Conservation (phyloP, 2,888 invertebrate species). For the Lumbricus terrestris region DNA sequence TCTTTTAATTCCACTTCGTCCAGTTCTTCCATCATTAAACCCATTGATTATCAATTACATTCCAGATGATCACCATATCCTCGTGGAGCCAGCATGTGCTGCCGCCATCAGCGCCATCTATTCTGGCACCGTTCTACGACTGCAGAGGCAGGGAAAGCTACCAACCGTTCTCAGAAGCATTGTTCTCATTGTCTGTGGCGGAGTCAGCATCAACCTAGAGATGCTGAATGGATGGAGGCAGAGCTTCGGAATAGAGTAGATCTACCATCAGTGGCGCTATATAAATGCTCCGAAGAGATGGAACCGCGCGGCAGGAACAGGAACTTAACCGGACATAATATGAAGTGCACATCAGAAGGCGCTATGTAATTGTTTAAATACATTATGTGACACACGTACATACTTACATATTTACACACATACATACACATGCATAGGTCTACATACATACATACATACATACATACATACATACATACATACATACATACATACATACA, state of each 20-base stretch:
- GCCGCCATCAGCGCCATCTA: slow-evolving; percentile 61
- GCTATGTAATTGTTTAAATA: no score
- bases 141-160: slow-evolving; percentile 49
- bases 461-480: neutral
- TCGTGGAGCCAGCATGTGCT: slow-evolving; percentile 64
- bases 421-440: no score
- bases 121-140: slow-evolving; percentile 49
- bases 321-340: neutral
- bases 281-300: neutral
- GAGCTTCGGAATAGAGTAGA: slow-evolving; percentile 26
- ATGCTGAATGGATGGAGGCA: slow-evolving; percentile 62
- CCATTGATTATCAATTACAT: neutral
- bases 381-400: no score
- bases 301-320: neutral
- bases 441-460: slow-evolving; percentile 4
- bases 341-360: no score
- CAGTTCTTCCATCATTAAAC: neutral
- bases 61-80: slow-evolving; percentile 61
- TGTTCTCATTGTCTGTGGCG: slow-evolving; percentile 63
- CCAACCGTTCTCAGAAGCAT: slow-evolving; percentile 47
- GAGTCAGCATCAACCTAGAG: slow-evolving; percentile 66
- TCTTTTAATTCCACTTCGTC: neutral
- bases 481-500: slow-evolving; percentile 21
- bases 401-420: no score
- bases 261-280: neutral